Base-by-base conservation (phyloP, 2,888 invertebrate species). In the Cheilosia variabilis region DNA sequence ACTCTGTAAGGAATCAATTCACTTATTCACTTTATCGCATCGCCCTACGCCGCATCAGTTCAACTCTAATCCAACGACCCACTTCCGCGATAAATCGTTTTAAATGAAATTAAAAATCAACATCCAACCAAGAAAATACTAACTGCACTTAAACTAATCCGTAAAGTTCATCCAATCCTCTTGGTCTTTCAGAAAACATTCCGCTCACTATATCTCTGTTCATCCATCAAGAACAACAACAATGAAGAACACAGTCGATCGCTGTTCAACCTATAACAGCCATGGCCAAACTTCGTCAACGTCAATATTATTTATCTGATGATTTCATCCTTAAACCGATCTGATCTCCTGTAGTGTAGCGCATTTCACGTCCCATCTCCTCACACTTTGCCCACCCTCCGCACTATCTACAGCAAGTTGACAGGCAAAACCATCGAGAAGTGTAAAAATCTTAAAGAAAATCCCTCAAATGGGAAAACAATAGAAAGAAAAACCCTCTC, bases 81-180 rank as follows among this genome's bases (percentile, higher is more conserved):
- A 55, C 52, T 62, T 24, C 10, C 1, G n/a, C 57, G 19, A 57
- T 65, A 58, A 50, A 22, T 60, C 76, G 68, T 76, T 34, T 60
- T 41, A 47, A 76, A 52, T 19, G 15, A 60, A 76, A 76, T 76
- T 60, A 52, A 83, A 83, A 78, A 76, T 73, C 78, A 78, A 73
- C 78, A 62, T 58, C 62, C 22, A 52, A 19, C 19, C 52, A 55
- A 63, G 31, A 62, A 45, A 78, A 52, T 47, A 13, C 37, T 4
- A 66, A 78, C 31, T 78, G 83, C 83, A 68, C 83, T 73, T 50
- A 78, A 83, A 68, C 78, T 78, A 83, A 83, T 78, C 78, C 73
- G 57, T 17, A 17, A 73, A 78, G 72, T 78, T 78, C 71, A 66
- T 50, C 55, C 31, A 69, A 82, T 76, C 55, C 62, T 9, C 45